Evolutionary conservation across 2,888 invertebrate genomes (phyloP).

Genomic region (Eubasilissa splendida): DNA sequence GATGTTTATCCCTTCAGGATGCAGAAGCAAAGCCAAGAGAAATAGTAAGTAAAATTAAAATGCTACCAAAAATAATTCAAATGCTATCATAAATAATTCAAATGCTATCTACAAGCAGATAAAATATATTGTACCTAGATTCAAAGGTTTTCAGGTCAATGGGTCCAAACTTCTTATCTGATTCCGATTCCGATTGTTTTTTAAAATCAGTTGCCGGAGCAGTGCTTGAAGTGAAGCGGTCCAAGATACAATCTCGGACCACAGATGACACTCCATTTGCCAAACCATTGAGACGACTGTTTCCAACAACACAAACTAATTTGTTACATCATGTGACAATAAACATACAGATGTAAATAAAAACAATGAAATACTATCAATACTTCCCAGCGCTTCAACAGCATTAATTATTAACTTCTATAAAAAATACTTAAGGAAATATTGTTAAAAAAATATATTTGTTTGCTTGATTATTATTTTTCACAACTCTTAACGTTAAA

Average conservation of each 20-base stretch:
- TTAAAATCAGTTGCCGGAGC: constrained; percentile 61
- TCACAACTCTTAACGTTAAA: too few relatives aligned
- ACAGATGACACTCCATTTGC: constrained; percentile 80
- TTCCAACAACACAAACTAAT: constrained; percentile 35
- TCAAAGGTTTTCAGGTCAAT: constrained; percentile 78
- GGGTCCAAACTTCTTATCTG: constrained; percentile 64
- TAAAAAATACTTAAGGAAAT: too few relatives aligned
- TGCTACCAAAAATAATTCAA: background rate
- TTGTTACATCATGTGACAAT: too few relatives aligned
- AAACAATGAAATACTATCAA: too few relatives aligned
- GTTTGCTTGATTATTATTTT: too few relatives aligned
- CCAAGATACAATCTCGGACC: constrained; percentile 79
- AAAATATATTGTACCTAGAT: constrained; percentile 71
- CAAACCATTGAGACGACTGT: constrained; percentile 80
- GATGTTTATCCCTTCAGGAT: too few relatives aligned
- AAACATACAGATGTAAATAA: too few relatives aligned
- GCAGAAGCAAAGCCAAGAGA: constrained; percentile 10
- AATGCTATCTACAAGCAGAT: background rate
- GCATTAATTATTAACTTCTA: too few relatives aligned
- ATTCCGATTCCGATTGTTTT: constrained; percentile 63
- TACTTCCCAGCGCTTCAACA: too few relatives aligned
- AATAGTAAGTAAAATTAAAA: background rate
- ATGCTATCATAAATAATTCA: background rate
- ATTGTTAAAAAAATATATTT: too few relatives aligned
- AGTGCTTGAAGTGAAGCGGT: constrained; percentile 63